Conservation (phyloP, 2,888 invertebrate genomes). For the Pammene fasciana region DNA sequence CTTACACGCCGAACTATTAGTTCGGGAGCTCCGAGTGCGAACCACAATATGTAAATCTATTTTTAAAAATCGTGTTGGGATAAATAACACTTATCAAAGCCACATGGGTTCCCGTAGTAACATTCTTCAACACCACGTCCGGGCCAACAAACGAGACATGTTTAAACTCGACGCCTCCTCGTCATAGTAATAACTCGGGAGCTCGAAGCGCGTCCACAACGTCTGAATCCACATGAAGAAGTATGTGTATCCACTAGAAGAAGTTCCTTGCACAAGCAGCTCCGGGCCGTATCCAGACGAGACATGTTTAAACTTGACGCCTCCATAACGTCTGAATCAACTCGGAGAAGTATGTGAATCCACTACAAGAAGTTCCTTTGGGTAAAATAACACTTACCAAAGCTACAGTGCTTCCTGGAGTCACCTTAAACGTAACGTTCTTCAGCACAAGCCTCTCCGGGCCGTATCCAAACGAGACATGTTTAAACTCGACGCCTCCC, state of each 20-base stretch:
- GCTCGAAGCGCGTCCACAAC: conserved; percentile 93
- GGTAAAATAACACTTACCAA: conserved; percentile 76
- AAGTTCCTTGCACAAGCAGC: conserved; percentile 86
- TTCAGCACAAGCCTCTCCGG: conserved; percentile 90
- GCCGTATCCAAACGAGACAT: conserved; percentile 95
- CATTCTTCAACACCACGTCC: conserved; percentile 81
- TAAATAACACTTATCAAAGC: conserved; percentile 84
- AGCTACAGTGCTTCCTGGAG: conserved; percentile 93
- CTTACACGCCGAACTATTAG: too few relatives aligned
- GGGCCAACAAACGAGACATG: conserved; percentile 95
- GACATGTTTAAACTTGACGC: conserved; percentile 95
- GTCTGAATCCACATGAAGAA: conserved; percentile 94
- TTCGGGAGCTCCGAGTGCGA: too few relatives aligned
- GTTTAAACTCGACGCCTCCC: conserved; percentile 92
- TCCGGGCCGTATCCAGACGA: conserved; percentile 94
- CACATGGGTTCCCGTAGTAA: conserved; percentile 92
- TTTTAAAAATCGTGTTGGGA: not conserved
- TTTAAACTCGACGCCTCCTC: conserved; percentile 92
- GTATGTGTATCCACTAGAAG: too few relatives aligned
- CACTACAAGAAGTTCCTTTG: not conserved
- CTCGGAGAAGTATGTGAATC: too few relatives aligned
- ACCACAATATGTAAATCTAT: too few relatives aligned
- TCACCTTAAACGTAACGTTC: conserved; percentile 90
- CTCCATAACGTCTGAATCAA: conserved; percentile 57
- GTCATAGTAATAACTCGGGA: conserved; percentile 85